A percentile compares a stretch with the other conserved stretches of the same genome.
These are phyloP conservation scores for Clarias laeviceps DNA, from an alignment of 2,797 vertebrate genomes.

Conservation along the genomic window DNA sequence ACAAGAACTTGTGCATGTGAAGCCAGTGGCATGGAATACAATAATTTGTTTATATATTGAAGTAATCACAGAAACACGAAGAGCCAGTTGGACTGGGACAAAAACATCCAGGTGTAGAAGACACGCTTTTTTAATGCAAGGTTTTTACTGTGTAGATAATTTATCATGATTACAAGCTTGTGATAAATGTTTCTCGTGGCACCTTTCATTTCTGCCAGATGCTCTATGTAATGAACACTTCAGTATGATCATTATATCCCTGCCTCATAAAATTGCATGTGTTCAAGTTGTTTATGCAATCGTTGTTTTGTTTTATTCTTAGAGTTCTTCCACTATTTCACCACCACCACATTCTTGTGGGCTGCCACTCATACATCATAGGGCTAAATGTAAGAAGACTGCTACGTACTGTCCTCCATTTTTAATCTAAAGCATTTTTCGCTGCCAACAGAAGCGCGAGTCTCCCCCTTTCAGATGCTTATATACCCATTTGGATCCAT, in stretches of 20 bases:
- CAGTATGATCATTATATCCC: constrained; percentile 10
- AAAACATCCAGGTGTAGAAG: not conserved
- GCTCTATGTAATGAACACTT: constrained; percentile 18
- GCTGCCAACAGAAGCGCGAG: not conserved
- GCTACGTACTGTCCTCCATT: not conserved
- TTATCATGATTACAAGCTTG: constrained; percentile 7
- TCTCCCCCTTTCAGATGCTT: not conserved
- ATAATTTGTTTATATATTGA: not conserved
- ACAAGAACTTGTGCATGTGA: constrained; percentile 3
- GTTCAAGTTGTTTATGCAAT: constrained; percentile 20
- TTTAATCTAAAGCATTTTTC: not conserved
- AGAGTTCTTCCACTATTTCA: not conserved
- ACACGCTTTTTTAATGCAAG: not conserved
- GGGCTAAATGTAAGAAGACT: not conserved
- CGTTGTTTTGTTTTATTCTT: constrained; percentile 1
- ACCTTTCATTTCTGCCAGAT: constrained; percentile 33
- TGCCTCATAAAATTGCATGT: constrained; percentile 10
- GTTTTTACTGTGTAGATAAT: constrained; percentile 6
- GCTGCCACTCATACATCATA: not conserved
- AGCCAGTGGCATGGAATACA: not conserved
- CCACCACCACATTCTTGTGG: not conserved
- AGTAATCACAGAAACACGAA: constrained; percentile 5
- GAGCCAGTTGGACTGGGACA: not conserved
- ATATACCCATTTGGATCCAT: not conserved
- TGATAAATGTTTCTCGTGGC: constrained; percentile 25